These are phyloP conservation scores for Imbricaverruca yamaguchii DNA, from an alignment of 2,888 invertebrate genomes.

Conservation along the genomic window DNA sequence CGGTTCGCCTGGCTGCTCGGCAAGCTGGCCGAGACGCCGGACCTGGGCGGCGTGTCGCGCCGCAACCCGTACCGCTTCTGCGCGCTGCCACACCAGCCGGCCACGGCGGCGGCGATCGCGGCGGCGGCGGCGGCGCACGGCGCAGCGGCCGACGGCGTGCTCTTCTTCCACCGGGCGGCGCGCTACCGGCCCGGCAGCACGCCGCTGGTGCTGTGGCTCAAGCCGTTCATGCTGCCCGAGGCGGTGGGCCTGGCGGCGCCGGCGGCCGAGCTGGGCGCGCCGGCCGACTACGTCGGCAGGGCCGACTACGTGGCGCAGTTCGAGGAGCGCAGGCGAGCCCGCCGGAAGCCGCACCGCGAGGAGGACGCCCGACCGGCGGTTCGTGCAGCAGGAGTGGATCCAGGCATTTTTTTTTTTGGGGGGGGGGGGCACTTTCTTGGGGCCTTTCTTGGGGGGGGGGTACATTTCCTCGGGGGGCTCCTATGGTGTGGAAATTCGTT, in stretches of 20 bases:
- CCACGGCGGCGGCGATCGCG: slow-evolving; percentile 11
- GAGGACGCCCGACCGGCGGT: not conserved
- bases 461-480: too few relatives aligned
- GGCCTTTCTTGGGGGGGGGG: too few relatives aligned
- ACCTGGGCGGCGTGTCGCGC: not conserved
- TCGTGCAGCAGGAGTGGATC: too few relatives aligned
- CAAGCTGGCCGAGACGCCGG: not conserved
- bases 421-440: too few relatives aligned
- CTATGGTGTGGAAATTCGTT: too few relatives aligned
- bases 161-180: slow-evolving; percentile 81
- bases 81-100: slow-evolving; percentile 34
- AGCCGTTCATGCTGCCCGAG: slow-evolving; percentile 77
- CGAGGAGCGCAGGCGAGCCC: not conserved
- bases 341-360: not conserved
- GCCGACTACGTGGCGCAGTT: not conserved
- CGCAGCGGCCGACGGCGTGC: slow-evolving; percentile 60
- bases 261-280: slow-evolving; percentile 36
- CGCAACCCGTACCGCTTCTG: not conserved
- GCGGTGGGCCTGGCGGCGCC: slow-evolving; percentile 45
- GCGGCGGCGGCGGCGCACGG: not conserved
- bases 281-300: not conserved
- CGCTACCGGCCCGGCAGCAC: slow-evolving; percentile 71
- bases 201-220: slow-evolving; percentile 87
- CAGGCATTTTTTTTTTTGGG: too few relatives aligned
- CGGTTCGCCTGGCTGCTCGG: not conserved